Evolutionary conservation across 2,888 invertebrate genomes (phyloP), one percentile per base, ranked within the genome.

Genomic region (Monopis laevigella): DNA sequence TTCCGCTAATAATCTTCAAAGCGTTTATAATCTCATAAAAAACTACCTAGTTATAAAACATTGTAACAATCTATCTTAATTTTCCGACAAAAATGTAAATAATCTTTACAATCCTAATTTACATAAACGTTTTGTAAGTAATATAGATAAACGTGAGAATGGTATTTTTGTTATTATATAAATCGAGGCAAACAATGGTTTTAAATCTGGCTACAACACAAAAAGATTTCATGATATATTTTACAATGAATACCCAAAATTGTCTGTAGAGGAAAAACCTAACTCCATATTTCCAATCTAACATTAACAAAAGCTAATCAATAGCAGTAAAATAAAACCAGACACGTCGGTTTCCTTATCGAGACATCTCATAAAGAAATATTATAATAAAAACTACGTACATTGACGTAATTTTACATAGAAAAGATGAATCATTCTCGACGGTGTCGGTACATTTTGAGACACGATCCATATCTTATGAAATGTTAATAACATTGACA

Each of bases 351-450:
- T 32, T 32, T 17, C 32, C 32, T 64, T 73, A 74, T 73, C 75
- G 53, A 26, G 58, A 51, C 55, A 74, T 72, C 73, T 70, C 52
- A 43, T 49, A 60, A 64, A 57, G 59, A 64, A 68, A 69, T 67
- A 67, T 67, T 64, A 56, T 64, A 65, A 70, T 62, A 72, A 70
- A 72, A 71, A 67, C 62, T 65, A 65, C 62, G 55, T 58, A 56
- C 55, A 62, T 59, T 65, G 67, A 73, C 64, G 69, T 65, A 68
- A 67, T 59, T 58, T 53, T 61, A 60, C 58, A 62, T 58, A 54
- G 62, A 65, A 53, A 28, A 39, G 2, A 39, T 39, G 39, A 26
- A 4, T 39, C 26, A 24, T 24, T 5, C 5, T 12, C 32, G 32
- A 8, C 14, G n/a, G 32, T n/a, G 14, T n/a, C 17, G 11, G 16